Evolutionary conservation across 2,888 invertebrate genomes (phyloP).

Genomic region (Eupithecia abbreviata): DNA sequence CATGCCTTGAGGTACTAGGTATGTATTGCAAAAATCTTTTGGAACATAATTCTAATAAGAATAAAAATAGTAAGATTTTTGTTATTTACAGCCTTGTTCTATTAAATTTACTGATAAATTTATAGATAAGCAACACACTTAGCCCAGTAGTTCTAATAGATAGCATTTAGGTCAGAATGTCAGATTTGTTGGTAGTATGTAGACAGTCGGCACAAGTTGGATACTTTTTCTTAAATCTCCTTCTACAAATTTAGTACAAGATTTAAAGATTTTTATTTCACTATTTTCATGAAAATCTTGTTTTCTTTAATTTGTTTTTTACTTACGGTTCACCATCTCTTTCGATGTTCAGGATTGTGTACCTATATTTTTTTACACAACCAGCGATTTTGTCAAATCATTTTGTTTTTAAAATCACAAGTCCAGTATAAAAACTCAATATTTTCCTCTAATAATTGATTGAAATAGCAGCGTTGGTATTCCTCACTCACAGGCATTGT

Average conservation of each 20-base stretch:
- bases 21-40: not conserved
- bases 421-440: not conserved
- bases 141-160: not conserved
- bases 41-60: not conserved
- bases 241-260: not conserved
- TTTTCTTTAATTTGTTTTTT: not conserved
- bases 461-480: constrained; percentile 2
- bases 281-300: not conserved
- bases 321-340: constrained; percentile 30
- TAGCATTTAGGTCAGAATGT: not conserved
- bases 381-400: not conserved
- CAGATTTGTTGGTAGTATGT: not conserved
- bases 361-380: not conserved
- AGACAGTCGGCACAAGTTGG: not conserved
- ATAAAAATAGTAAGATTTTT: not conserved
- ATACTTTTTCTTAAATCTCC: not conserved
- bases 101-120: not conserved
- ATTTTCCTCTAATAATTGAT: constrained; percentile 5
- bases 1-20: not conserved
- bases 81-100: not conserved
- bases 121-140: not conserved
- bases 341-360: constrained; percentile 14
- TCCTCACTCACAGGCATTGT: constrained; percentile 29
- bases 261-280: too few species aligned
- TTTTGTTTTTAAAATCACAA: constrained; percentile 4